phyloP scores from a whole-genome alignment of 2,888 invertebrate genomes.

The Ennomos erosarius region DNA sequence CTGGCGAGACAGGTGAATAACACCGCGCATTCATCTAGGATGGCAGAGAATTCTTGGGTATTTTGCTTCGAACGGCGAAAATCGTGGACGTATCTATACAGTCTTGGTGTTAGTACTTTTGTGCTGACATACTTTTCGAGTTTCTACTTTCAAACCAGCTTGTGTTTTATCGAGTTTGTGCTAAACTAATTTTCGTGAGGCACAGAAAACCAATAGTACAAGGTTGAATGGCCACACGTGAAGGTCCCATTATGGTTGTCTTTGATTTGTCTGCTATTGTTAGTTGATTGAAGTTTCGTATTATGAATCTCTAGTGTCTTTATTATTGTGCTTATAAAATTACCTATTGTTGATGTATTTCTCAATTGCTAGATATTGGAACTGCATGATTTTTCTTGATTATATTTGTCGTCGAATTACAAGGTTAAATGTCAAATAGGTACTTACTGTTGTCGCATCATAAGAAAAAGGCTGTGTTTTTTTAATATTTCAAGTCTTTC shows the following conservation, averaged over 20 bases:
- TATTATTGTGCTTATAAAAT: no score
- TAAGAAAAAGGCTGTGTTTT: no score
- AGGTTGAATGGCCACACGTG: constrained; percentile 17
- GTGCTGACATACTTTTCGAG: not conserved
- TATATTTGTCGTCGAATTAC: no score
- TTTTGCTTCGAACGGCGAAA: constrained; percentile 1
- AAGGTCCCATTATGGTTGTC: constrained; percentile 9
- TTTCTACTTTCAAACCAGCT: constrained; percentile 7
- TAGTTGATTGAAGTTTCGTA: constrained; percentile 3
- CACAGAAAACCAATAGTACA: constrained; percentile 2
- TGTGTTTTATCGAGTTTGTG: constrained; percentile 7
- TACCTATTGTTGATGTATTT: constrained; percentile 8
- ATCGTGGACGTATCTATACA: not conserved
- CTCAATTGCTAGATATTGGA: no score
- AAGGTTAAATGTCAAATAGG: no score
- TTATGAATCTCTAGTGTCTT: no score
- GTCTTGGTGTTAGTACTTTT: no score
- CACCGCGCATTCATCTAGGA: constrained; percentile 40
- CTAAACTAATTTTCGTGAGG: constrained; percentile 9
- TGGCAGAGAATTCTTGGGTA: constrained; percentile 42
- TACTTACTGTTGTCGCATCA: no score
- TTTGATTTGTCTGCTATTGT: constrained; percentile 22
- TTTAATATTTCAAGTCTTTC: no score
- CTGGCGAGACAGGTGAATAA: constrained; percentile 53
- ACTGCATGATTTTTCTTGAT: no score